phyloP scores from a whole-genome alignment of 2,888 invertebrate species.

The Philhelius pedissequus region DNA sequence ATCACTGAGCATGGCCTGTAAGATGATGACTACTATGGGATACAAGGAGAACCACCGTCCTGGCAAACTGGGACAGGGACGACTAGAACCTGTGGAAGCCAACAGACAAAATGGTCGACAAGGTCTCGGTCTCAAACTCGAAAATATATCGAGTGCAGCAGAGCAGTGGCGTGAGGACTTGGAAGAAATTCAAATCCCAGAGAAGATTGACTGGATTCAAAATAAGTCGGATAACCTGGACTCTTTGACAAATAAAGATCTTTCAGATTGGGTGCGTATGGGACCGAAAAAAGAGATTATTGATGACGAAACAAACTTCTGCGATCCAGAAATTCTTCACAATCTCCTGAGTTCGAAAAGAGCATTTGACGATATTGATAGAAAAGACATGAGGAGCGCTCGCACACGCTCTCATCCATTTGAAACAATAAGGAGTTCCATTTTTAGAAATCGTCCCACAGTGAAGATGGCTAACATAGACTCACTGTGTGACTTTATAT shows the following conservation, averaged over 20 bases:
- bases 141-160: constrained; percentile 82
- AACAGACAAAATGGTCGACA: constrained; percentile 90
- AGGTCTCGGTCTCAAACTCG: constrained; percentile 88
- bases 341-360: constrained; percentile 88
- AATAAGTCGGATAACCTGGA: constrained; percentile 63
- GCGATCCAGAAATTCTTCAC: constrained; percentile 84
- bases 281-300: constrained; percentile 85
- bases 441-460: constrained; percentile 96
- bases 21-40: constrained; percentile 87
- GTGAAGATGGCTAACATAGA: constrained; percentile 99
- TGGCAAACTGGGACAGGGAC: constrained; percentile 91
- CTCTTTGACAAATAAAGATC: constrained; percentile 78
- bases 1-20: constrained; percentile 74
- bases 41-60: constrained; percentile 89
- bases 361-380: constrained; percentile 89
- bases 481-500: constrained; percentile 92
- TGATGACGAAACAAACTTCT: constrained; percentile 89
- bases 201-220: constrained; percentile 79
- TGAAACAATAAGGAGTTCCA: constrained; percentile 92
- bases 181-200: constrained; percentile 79
- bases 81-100: constrained; percentile 88
- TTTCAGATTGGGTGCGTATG: constrained; percentile 83
- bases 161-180: constrained; percentile 84
- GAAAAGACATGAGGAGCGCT: constrained; percentile 88
- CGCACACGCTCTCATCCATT: constrained; percentile 94